Base-by-base conservation (phyloP, 2,888 invertebrate species). In the Cabera pusaria region DNA sequence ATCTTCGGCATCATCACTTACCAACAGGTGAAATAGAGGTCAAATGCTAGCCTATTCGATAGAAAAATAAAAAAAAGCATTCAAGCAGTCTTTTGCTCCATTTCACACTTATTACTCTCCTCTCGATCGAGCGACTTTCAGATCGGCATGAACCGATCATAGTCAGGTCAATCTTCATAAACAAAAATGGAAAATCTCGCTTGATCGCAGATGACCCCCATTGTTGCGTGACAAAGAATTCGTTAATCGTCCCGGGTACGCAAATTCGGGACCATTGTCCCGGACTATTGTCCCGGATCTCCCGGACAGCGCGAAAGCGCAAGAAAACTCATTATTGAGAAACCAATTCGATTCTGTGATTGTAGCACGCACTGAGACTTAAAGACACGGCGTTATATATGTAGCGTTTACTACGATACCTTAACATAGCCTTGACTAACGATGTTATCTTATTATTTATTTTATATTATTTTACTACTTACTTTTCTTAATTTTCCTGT, bases 241-340 rank as follows among this genome's bases (percentile, higher is more conserved):
- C 33, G 39, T 56, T 47, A 53, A 53, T 50, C 52, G 57, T 48
- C 52, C 45, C 35, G 37, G 37, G 49, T 44, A 55, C 51, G 56
- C 52, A 53, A 46, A 56, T 52, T 49, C 43, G 41, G 35, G 44
- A 28, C 52, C 45, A 53, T 57, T 57, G 53, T 55, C 44, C 33
- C 20, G 23, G 39, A 34, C 52, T 32, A 51, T 57, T 57, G 56
- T 57, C 51, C 56, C 40, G 44, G 24, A 22, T 57, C 54, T 57
- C 51, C 56, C 40, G 44, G 24, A 22, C 31, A 44, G 41, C 36
- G 40, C 40, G 54, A 53, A 48, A 51, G 49, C 51, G 52, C 55
- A 55, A 54, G 42, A 46, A 49, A 51, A 52, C 56, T 56, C 54
- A 56, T 54, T 56, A 54, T 51, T 52, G 46, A 37, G 29, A 41